These are phyloP conservation scores for Sardina pilchardus DNA, from an alignment of 2,113 vertebrate species.

Conservation along the genomic window DNA sequence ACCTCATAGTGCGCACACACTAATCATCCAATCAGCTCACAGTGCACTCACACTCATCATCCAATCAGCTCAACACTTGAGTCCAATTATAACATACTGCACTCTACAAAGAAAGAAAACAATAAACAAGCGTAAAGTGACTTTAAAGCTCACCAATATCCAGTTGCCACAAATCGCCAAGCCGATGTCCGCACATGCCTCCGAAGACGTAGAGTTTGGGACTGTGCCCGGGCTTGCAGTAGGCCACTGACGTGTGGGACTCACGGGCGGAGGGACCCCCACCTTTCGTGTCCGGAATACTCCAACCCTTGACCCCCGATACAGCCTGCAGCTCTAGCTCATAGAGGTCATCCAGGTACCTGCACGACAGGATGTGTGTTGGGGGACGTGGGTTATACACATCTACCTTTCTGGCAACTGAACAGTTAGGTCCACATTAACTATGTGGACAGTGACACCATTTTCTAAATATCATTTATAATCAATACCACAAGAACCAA, in stretches of 20 bases:
- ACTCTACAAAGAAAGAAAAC: too few relatives aligned
- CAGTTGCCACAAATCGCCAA: conserved; percentile 93
- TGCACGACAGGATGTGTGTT: conserved; percentile 51
- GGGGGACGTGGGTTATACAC: not conserved
- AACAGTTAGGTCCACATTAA: too few relatives aligned
- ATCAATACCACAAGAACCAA: too few relatives aligned
- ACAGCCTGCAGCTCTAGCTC: conserved; percentile 89
- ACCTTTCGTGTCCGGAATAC: conserved; percentile 86
- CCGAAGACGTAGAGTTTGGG: conserved; percentile 93
- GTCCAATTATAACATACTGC: too few relatives aligned
- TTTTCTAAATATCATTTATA: too few relatives aligned
- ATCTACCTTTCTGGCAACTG: too few relatives aligned
- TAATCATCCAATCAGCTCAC: too few relatives aligned
- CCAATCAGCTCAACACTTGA: not conserved
- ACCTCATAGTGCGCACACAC: too few relatives aligned
- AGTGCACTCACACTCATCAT: not conserved
- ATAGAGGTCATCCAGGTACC: conserved; percentile 93
- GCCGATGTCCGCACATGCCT: conserved; percentile 89
- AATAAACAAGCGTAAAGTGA: not conserved
- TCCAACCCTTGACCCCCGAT: conserved; percentile 91
- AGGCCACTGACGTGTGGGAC: conserved; percentile 87
- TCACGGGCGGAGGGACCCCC: conserved; percentile 84
- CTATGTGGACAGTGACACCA: too few relatives aligned
- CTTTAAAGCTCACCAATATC: conserved; percentile 84
- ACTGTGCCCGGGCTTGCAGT: conserved; percentile 74